Conservation (phyloP, 2,113 vertebrate genomes). For the Syrrhaptes paradoxus region DNA sequence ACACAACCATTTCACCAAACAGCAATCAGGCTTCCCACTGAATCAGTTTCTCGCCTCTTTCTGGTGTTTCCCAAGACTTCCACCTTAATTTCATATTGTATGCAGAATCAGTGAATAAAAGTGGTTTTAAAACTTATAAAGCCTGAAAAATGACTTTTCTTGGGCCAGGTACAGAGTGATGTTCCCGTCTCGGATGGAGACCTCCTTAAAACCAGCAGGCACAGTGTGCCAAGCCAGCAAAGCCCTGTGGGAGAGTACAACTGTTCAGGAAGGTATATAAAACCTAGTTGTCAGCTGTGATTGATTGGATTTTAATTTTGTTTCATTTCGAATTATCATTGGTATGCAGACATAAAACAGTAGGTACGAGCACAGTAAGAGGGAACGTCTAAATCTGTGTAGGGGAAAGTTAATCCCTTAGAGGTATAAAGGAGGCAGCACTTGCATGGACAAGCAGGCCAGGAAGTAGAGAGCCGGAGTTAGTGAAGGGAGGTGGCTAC, state of each 20-base stretch:
- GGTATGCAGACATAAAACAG: background rate
- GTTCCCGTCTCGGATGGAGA: background rate
- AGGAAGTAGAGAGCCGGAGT: background rate
- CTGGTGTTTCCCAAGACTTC: background rate
- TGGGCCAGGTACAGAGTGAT: background rate
- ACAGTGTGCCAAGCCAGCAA: background rate
- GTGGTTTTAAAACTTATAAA: background rate
- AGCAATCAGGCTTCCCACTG: background rate
- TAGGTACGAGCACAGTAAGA: fast-evolving
- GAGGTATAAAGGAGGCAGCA: background rate
- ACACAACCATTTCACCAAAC: background rate
- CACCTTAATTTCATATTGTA: background rate
- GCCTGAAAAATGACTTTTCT: background rate
- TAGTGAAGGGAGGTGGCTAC: background rate
- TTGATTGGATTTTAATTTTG: background rate
- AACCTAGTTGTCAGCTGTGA: background rate
- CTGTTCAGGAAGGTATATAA: background rate
- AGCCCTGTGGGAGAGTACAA: background rate
- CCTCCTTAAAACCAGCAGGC: background rate
- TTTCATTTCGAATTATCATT: background rate
- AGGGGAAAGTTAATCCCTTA: background rate
- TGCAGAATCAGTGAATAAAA: background rate
- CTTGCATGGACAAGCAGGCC: background rate
- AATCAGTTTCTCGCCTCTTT: background rate
- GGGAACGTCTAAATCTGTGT: background rate